phyloP scores from a whole-genome alignment of 1,140 invertebrate species.

The Halesus radiatus region DNA sequence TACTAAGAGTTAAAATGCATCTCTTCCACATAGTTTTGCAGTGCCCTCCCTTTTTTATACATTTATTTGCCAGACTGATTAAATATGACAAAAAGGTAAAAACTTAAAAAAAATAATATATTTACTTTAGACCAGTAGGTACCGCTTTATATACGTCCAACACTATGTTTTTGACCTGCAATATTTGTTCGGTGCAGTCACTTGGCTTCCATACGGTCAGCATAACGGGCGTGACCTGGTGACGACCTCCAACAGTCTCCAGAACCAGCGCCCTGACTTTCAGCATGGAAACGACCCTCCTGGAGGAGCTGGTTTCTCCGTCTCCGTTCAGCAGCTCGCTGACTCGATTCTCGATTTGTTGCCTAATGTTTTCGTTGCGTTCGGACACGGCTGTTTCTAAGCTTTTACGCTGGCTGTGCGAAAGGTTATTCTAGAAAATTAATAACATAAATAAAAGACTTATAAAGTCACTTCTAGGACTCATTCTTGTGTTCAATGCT shows the following conservation, averaged over 20 bases:
- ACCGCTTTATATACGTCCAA: slow-evolving; percentile 66
- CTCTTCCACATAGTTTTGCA: no score
- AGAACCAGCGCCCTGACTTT: slow-evolving; percentile 21
- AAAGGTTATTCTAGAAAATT: slow-evolving; percentile 40
- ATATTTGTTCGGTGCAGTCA: slow-evolving; percentile 64
- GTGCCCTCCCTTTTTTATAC: no score
- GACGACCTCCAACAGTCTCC: background rate
- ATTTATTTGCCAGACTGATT: no score
- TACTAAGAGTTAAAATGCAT: no score
- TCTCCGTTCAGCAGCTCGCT: slow-evolving; percentile 37
- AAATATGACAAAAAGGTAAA: no score
- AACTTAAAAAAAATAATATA: slow-evolving; percentile 31
- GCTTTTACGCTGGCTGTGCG: slow-evolving; percentile 14
- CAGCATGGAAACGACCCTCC: slow-evolving; percentile 27
- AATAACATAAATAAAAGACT: background rate
- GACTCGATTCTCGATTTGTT: slow-evolving; percentile 40
- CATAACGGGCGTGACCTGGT: slow-evolving; percentile 19
- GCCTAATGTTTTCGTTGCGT: slow-evolving; percentile 8
- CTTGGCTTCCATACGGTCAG: slow-evolving; percentile 69
- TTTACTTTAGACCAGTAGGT: slow-evolving; percentile 60
- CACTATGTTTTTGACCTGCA: slow-evolving; percentile 69
- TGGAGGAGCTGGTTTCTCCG: background rate
- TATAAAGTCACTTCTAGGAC: no score
- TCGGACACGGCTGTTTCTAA: slow-evolving; percentile 26
- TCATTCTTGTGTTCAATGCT: no score